Percentiles rank a stretch among this genome's conserved stretches.
phyloP scores from a whole-genome alignment of 2,888 invertebrate genomes.

The Sarcophaga caerulescens region DNA sequence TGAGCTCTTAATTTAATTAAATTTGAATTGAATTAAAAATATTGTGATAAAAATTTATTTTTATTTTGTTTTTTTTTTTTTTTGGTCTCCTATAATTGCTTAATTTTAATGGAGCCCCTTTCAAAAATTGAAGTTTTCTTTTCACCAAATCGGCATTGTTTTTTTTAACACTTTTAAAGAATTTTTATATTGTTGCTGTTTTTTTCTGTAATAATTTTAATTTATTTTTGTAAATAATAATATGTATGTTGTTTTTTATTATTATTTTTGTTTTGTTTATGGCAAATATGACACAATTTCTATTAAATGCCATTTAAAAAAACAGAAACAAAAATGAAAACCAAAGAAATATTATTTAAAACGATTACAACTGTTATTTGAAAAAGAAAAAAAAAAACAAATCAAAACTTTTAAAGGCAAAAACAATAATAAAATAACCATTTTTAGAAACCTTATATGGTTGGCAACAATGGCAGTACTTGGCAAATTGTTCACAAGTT shows the following conservation, averaged over 20 bases:
- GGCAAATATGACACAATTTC: slow-evolving; percentile 63
- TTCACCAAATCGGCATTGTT: not conserved
- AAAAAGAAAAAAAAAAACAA: slow-evolving; percentile 33
- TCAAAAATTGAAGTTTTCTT: not conserved
- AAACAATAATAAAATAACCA: not conserved
- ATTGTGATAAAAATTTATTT: not conserved
- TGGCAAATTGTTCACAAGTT: slow-evolving; percentile 19
- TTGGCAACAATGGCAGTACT: slow-evolving; percentile 55
- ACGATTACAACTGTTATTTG: slow-evolving; percentile 56
- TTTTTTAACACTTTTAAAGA: slow-evolving; percentile 27
- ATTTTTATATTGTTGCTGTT: not conserved
- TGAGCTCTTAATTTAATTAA: not conserved
- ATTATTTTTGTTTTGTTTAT: slow-evolving; percentile 23
- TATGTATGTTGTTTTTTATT: too few relatives aligned
- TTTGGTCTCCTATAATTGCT: not conserved
- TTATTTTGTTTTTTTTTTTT: not conserved
- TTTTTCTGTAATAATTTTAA: not conserved
- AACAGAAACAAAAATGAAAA: not conserved
- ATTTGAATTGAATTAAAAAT: not conserved
- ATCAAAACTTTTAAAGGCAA: slow-evolving; percentile 8
- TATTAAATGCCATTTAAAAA: slow-evolving; percentile 34
- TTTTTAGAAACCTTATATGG: slow-evolving; percentile 34
- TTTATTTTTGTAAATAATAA: not conserved
- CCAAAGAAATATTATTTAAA: slow-evolving; percentile 38
- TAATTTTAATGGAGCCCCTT: not conserved